phyloP scores from a whole-genome alignment of 1,140 invertebrate genomes.

The Eriocheir sinensis region DNA sequence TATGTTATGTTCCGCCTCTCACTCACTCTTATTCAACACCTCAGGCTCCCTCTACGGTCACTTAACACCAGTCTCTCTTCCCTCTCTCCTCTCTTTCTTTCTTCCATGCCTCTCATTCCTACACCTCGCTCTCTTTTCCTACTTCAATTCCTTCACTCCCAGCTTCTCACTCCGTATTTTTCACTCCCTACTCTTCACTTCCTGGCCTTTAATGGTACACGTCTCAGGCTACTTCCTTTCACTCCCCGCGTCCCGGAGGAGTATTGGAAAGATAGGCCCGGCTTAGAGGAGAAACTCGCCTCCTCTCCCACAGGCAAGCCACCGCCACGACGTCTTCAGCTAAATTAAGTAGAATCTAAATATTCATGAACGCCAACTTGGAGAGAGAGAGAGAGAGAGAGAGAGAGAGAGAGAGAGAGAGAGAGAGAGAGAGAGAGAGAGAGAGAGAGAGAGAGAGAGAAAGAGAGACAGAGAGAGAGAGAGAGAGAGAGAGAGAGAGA shows the following conservation, averaged over 20 bases:
- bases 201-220: too few relatives aligned
- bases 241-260: too few relatives aligned
- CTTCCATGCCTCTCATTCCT: background rate
- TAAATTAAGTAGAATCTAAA: background rate
- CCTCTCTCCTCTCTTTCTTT: background rate
- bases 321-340: background rate
- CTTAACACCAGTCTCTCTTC: too few relatives aligned
- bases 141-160: background rate
- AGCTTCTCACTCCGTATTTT: background rate
- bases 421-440: too few relatives aligned
- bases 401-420: background rate
- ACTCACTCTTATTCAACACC: too few relatives aligned
- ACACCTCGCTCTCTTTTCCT: background rate
- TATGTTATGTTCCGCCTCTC: too few relatives aligned
- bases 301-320: background rate
- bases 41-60: too few relatives aligned
- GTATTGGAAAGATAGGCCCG: too few relatives aligned
- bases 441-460: background rate
- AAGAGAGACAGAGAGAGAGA: too few relatives aligned
- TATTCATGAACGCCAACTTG: conserved; percentile 21
- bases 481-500: background rate
- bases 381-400: conserved; percentile 8
- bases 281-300: background rate
- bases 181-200: background rate
- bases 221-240: too few relatives aligned